Conservation (phyloP, 1,140 invertebrate genomes). For the Pararge aegeria region DNA sequence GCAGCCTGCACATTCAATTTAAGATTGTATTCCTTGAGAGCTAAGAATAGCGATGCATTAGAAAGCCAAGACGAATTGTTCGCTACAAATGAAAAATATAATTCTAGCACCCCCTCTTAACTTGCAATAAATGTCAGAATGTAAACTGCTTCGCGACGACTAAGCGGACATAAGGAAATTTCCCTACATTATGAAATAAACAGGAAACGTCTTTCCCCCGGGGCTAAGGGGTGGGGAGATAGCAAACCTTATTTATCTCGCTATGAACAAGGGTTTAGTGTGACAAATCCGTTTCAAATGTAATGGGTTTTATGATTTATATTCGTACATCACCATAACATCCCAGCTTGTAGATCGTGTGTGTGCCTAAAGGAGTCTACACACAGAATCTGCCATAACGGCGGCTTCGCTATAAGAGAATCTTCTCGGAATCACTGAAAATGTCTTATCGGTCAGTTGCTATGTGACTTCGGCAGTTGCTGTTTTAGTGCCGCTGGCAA, state of each 20-base stretch:
- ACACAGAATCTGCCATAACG: neutral
- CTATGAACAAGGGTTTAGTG: constrained; percentile 27
- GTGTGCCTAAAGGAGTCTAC: neutral
- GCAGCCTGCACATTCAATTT: too few species aligned
- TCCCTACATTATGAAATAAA: constrained; percentile 20
- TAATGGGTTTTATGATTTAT: constrained; percentile 27
- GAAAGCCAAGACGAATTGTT: neutral
- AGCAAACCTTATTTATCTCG: constrained; percentile 24
- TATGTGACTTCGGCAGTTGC: too few species aligned
- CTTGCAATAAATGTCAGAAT: constrained; percentile 15
- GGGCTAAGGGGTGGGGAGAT: constrained; percentile 11
- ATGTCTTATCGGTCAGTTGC: too few species aligned
- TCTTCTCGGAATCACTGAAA: too few species aligned
- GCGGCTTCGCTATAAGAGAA: too few species aligned
- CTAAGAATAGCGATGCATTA: neutral
- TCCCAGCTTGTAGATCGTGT: neutral
- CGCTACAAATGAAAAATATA: constrained; percentile 4
- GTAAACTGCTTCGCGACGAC: constrained; percentile 9
- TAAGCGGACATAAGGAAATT: constrained; percentile 13
- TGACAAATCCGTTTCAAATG: constrained; percentile 28
- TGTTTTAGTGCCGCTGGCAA: too few species aligned
- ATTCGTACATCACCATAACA: neutral
- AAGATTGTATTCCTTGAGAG: neutral
- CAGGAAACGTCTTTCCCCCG: constrained; percentile 21
- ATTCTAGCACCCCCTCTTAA: neutral